Base-by-base conservation (phyloP, 2,797 vertebrate species). In the Pseudochirops corinnae region DNA sequence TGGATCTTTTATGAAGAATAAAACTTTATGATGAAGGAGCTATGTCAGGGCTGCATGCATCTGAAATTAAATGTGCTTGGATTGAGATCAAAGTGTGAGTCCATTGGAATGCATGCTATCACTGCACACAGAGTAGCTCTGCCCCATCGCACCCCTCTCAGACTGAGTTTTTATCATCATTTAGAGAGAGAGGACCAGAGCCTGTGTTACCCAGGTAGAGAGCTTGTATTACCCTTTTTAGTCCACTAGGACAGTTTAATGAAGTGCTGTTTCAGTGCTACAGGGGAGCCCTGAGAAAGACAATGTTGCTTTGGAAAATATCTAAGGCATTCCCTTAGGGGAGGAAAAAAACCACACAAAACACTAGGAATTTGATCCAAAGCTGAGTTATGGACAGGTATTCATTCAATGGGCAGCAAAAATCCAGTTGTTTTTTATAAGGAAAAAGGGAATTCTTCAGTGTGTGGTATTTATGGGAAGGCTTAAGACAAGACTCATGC, bases 1-100 rank as follows among this genome's bases (percentile, higher is more conserved):
- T 98, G 97, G 98, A 98, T 98, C 95, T 98, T 98, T 98, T 97
- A 98, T 98, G 98, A 98, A 98, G 98, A 98, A 98, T 98, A 98
- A 98, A 98, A 98, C 96, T 98, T 98, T 96, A 94, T 97, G 98
- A 97, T 98, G 97, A 97, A 98, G 93, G 95, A 96, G 93, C 95
- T 97, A 96, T 93, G 90, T 94, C 95, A 94, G 95, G 96, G 96
- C 97, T 95, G 16, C 12, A 18, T 52, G n/a, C 90, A 97, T 96
- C 96, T 97, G 96, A 97, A 97, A 96, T 98, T 96, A 93, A 98
- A 95, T 14, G 91, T 21, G 91, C 95, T 95, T 95, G 97, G 95
- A 74, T 5, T 1, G 16, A 91, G 95, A 90, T 94, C 82, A 0
- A 1, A 93, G 56, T 55, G 21, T 96, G 46, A 95, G 39, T 16